These are phyloP conservation scores for Colletes latitarsis DNA, from an alignment of 1,140 invertebrate species.

Conservation along the genomic window DNA sequence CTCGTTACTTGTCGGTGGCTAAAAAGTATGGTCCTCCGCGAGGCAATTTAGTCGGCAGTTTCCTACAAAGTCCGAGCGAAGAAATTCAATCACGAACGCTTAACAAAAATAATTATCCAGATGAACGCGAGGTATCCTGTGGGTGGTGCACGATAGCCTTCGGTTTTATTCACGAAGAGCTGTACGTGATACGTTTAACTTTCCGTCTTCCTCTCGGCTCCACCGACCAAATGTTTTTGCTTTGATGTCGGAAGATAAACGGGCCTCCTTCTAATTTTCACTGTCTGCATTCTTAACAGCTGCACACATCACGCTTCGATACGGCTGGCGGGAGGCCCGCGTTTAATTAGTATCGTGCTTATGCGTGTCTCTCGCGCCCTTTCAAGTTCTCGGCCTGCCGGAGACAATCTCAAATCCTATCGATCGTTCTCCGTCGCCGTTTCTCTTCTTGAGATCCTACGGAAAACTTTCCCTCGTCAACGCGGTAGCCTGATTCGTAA, in stretches of 20 bases:
- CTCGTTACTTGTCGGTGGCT: too few relatives aligned
- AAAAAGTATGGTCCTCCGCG: too few relatives aligned
- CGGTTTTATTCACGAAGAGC: conserved; percentile 60
- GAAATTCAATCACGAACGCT: too few relatives aligned
- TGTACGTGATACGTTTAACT: neutral
- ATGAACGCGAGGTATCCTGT: conserved; percentile 70
- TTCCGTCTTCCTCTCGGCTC: neutral
- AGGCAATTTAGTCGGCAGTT: too few relatives aligned
- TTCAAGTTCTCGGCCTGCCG: conserved; percentile 13
- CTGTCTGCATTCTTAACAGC: conserved; percentile 73
- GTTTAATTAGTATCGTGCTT: conserved; percentile 72
- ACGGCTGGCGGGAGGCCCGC: conserved; percentile 49
- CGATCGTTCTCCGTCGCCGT: neutral
- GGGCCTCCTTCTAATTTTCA: conserved; percentile 71
- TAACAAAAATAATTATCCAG: conserved; percentile 76
- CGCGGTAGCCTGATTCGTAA: neutral
- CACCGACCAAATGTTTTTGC: conserved; percentile 68
- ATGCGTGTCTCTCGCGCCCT: conserved; percentile 42
- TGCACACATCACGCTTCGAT: conserved; percentile 64
- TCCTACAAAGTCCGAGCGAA: too few relatives aligned
- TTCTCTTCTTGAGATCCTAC: neutral
- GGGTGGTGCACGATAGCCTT: conserved; percentile 31
- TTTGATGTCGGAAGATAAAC: conserved; percentile 73
- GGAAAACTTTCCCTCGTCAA: neutral
- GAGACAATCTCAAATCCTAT: conserved; percentile 12